phyloP scores from a whole-genome alignment of 2,113 vertebrate genomes.

The Acrocephalus arundinaceus region DNA sequence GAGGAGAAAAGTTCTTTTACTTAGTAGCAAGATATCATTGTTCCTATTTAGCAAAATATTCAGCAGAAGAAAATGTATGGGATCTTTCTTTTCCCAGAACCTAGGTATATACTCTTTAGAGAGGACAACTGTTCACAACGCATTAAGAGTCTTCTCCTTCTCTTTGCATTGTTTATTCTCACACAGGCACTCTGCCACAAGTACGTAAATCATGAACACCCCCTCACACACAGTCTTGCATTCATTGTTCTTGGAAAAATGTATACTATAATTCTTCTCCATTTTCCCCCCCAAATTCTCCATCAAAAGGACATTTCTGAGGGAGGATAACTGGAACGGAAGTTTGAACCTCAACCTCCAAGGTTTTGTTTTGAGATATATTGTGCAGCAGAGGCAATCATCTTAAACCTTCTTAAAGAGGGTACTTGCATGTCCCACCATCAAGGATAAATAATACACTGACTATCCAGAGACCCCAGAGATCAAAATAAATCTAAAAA shows the following conservation, averaged over 20 bases:
- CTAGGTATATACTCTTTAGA: background rate
- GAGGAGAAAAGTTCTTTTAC: background rate
- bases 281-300: background rate
- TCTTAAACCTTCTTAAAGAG: background rate
- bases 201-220: background rate
- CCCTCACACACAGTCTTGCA: background rate
- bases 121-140: background rate
- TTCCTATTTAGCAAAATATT: background rate
- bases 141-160: background rate
- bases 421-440: background rate
- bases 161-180: background rate
- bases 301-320: background rate
- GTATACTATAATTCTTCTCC: background rate
- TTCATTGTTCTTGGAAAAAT: background rate
- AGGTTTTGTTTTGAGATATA: background rate
- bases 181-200: background rate
- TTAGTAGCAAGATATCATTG: background rate
- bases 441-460: background rate
- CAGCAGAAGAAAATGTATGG: background rate
- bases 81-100: background rate
- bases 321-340: background rate
- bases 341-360: background rate
- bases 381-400: background rate
- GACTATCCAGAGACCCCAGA: background rate
- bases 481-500: background rate